phyloP scores from a whole-genome alignment of 2,888 invertebrate genomes.

The Acheta domesticus region DNA sequence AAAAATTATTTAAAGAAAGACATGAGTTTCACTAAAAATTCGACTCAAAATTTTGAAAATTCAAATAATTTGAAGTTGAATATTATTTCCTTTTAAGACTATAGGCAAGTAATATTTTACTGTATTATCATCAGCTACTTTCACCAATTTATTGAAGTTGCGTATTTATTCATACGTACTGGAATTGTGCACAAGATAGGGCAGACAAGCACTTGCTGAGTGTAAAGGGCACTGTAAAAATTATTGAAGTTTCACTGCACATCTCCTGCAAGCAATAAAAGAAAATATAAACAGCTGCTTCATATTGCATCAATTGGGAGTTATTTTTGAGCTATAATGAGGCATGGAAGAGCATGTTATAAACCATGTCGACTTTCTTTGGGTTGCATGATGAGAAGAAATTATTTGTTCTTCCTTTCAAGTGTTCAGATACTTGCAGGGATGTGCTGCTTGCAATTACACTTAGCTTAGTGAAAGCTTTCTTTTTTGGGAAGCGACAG shows the following conservation, averaged over 20 bases:
- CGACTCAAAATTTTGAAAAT: not conserved
- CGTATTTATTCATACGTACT: not conserved
- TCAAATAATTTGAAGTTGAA: too few relatives aligned
- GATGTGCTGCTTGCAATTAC: not conserved
- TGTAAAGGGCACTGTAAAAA: not conserved
- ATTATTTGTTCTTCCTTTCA: not conserved
- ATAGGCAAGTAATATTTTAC: too few relatives aligned
- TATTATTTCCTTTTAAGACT: too few relatives aligned
- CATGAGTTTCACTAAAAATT: not conserved
- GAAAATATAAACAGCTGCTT: not conserved
- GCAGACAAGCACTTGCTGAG: not conserved
- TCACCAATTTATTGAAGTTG: not conserved
- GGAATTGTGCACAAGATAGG: too few relatives aligned
- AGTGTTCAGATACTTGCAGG: not conserved
- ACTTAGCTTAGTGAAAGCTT: not conserved
- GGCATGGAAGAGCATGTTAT: not conserved
- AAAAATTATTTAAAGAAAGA: not conserved
- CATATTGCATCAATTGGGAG: not conserved
- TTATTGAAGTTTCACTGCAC: not conserved
- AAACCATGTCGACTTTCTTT: not conserved
- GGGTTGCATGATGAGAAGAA: not conserved
- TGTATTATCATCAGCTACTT: not conserved
- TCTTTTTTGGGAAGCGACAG: not conserved
- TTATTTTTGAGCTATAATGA: not conserved
- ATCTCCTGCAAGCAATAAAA: not conserved